Percentiles rank a stretch among this genome's conserved stretches.
phyloP scores from a whole-genome alignment of 2,888 invertebrate species.

The Aproaerema taeniolella region DNA sequence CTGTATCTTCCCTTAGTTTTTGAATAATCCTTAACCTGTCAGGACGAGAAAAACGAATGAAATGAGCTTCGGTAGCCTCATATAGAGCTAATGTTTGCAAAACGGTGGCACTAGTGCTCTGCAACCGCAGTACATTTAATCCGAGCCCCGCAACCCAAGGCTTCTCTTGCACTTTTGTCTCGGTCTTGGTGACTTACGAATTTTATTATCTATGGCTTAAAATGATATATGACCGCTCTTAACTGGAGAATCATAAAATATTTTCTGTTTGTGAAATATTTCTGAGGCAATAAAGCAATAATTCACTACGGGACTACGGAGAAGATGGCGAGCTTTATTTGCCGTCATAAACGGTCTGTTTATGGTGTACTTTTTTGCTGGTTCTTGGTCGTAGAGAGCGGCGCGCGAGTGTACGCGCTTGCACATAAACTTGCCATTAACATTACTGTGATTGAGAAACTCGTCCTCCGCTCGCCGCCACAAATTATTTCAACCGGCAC shows the following conservation, averaged over 20 bases:
- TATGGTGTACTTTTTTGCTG: conserved; percentile 72
- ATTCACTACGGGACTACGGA: conserved; percentile 75
- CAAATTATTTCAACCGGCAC: conserved; percentile 5
- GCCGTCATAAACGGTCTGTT: conserved; percentile 74
- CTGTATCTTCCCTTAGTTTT: no score
- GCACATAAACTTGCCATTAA: conserved; percentile 59
- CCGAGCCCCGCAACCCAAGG: conserved; percentile 12
- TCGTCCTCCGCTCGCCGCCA: conserved; percentile 28
- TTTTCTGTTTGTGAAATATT: conserved; percentile 78
- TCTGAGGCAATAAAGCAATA: conserved; percentile 78
- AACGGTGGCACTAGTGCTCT: no score
- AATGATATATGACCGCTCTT: conserved; percentile 74
- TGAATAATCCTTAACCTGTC: no score
- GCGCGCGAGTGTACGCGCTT: conserved; percentile 45
- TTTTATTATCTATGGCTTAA: conserved; percentile 77
- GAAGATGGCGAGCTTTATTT: conserved; percentile 74
- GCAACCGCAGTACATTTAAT: not conserved
- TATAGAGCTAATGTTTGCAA: no score
- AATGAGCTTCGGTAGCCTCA: no score
- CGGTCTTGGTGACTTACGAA: conserved; percentile 67
- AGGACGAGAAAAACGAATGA: no score
- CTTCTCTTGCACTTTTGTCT: conserved; percentile 56
- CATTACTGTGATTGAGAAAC: conserved; percentile 49
- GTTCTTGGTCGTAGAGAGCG: conserved; percentile 23
- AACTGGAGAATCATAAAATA: conserved; percentile 77